Conservation (phyloP, 1,140 invertebrate species). For the Apis florea region DNA sequence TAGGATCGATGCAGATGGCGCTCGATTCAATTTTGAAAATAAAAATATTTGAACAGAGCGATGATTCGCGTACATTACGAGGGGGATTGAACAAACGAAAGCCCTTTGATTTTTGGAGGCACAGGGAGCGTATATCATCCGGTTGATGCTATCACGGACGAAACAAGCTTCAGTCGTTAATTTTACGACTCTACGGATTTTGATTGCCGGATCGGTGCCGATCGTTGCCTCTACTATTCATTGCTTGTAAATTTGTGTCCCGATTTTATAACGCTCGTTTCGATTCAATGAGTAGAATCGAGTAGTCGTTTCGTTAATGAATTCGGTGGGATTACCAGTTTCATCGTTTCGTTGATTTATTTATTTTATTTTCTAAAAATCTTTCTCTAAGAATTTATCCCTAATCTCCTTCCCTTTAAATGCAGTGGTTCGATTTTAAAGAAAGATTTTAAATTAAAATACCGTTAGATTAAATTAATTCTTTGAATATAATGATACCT, state of each 20-base stretch:
- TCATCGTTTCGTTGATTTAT: background rate
- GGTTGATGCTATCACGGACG: constrained; percentile 14
- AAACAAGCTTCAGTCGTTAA: background rate
- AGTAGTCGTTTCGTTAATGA: background rate
- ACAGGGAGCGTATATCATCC: background rate
- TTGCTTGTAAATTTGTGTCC: background rate
- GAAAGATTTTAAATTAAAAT: too few species aligned
- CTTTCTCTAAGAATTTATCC: background rate
- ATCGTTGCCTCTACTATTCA: background rate
- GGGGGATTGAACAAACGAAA: too few species aligned
- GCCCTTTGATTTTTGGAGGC: background rate
- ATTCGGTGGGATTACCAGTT: background rate
- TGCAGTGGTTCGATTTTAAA: too few species aligned
- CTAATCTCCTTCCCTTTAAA: background rate
- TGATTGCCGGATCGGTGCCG: background rate
- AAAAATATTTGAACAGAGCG: too few species aligned
- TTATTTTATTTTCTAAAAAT: background rate
- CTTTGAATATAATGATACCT: constrained; percentile 54
- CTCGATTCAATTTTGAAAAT: too few species aligned
- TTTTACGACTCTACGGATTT: background rate
- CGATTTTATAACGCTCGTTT: background rate
- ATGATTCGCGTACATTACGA: too few species aligned
- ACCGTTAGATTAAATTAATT: too few species aligned
- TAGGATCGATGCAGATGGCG: too few species aligned
- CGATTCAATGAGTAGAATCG: background rate